Conservation (phyloP, 2,888 invertebrate genomes). For the Sphaerophoria rueppellii region DNA sequence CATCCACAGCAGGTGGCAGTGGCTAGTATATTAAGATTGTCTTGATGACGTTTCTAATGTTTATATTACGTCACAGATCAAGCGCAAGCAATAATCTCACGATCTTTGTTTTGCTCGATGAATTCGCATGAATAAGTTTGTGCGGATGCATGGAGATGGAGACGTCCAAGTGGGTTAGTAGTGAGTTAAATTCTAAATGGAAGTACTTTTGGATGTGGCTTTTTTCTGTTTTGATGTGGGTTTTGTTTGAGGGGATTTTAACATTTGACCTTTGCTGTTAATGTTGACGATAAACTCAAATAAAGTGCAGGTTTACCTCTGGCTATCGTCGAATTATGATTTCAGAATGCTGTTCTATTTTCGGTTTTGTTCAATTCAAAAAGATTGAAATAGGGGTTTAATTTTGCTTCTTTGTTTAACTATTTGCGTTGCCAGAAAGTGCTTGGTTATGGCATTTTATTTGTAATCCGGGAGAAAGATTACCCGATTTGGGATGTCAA, state of each 20-base stretch:
- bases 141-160: constrained; percentile 43
- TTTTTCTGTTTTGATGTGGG: constrained; percentile 30
- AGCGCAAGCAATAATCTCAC: constrained; percentile 43
- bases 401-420: no score
- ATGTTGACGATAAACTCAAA: not conserved
- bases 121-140: constrained; percentile 59
- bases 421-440: no score
- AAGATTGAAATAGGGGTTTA: no score
- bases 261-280: constrained; percentile 67
- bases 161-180: constrained; percentile 62
- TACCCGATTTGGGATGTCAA: no score
- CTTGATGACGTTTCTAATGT: constrained; percentile 56
- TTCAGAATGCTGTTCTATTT: no score
- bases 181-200: constrained; percentile 54
- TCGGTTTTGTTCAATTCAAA: no score
- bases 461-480: no score
- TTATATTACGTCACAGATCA: constrained; percentile 58
- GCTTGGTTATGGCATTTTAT: no score
- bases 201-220: constrained; percentile 42
- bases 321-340: not conserved
- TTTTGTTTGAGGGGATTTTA: constrained; percentile 21
- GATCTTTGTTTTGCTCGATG: constrained; percentile 69
- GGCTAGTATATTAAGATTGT: constrained; percentile 43
- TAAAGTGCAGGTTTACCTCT: not conserved
- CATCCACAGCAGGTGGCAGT: constrained; percentile 62